Percentiles rank a stretch among this genome's conserved stretches.
These are phyloP conservation scores for Pangasianodon hypophthalmus DNA, from an alignment of 2,113 vertebrate species.

Conservation along the genomic window DNA sequence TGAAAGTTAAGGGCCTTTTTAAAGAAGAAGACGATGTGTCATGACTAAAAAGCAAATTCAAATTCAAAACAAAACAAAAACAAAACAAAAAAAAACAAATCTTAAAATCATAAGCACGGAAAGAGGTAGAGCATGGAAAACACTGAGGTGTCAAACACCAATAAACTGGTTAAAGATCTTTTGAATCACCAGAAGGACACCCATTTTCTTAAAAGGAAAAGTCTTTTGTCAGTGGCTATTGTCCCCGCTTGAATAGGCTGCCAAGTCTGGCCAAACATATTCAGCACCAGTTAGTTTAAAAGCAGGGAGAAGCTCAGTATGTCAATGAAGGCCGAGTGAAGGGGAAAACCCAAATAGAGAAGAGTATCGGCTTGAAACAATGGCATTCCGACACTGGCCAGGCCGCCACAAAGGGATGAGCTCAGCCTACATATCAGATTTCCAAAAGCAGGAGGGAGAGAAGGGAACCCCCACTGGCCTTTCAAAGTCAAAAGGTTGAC, in stretches of 20 bases:
- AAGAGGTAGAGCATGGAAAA: slow-evolving; percentile 57
- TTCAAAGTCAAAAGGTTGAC: slow-evolving; percentile 61
- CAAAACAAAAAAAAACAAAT: background rate
- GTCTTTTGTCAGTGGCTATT: slow-evolving; percentile 55
- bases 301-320: slow-evolving; percentile 55
- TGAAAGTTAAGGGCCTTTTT: slow-evolving; percentile 1
- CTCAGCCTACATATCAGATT: slow-evolving; percentile 57
- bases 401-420: slow-evolving; percentile 58
- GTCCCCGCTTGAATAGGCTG: slow-evolving; percentile 55
- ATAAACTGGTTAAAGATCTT: slow-evolving; percentile 51
- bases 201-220: slow-evolving; percentile 57
- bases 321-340: slow-evolving; percentile 56
- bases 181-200: slow-evolving; percentile 50
- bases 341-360: slow-evolving; percentile 56
- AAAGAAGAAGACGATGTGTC: background rate
- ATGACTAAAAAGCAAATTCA: slow-evolving; percentile 23
- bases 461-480: slow-evolving; percentile 57
- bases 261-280: slow-evolving; percentile 55
- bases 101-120: slow-evolving; percentile 18
- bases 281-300: slow-evolving; percentile 57
- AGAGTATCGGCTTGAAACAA: slow-evolving; percentile 57
- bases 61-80: slow-evolving; percentile 17
- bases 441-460: slow-evolving; percentile 54
- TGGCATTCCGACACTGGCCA: slow-evolving; percentile 56
- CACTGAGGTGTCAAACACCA: slow-evolving; percentile 52